These are phyloP conservation scores for Elephantulus edwardii DNA, from an alignment of 2,113 vertebrate genomes.

Conservation along the genomic window DNA sequence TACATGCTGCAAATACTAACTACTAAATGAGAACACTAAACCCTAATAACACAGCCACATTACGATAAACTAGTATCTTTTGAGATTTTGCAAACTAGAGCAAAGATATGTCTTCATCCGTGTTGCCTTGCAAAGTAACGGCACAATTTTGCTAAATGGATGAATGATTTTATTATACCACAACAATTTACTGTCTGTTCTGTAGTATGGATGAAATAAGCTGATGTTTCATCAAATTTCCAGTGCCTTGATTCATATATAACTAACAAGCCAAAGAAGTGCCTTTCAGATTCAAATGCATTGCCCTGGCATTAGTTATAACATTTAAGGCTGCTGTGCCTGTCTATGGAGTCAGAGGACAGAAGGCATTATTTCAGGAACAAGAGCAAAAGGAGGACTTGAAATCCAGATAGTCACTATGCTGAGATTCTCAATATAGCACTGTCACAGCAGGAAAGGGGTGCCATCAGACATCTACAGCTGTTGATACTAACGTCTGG, in stretches of 20 bases:
- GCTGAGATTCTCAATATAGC: not conserved
- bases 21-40: not conserved
- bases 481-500: not conserved
- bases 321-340: slow-evolving; percentile 15
- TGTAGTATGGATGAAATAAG: slow-evolving; percentile 45
- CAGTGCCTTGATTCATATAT: slow-evolving; percentile 35
- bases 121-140: slow-evolving; percentile 40
- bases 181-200: slow-evolving; percentile 65
- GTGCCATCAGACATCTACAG: not conserved
- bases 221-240: slow-evolving; percentile 43
- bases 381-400: not conserved
- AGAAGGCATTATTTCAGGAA: not conserved
- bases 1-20: not conserved
- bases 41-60: not conserved
- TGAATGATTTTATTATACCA: slow-evolving; percentile 39
- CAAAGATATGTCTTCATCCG: not conserved
- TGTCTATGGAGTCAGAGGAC: slow-evolving; percentile 16
- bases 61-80: not conserved
- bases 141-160: slow-evolving; percentile 42
- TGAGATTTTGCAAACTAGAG: slow-evolving; percentile 30
- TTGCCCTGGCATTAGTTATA: slow-evolving; percentile 4
- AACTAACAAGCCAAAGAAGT: slow-evolving; percentile 45
- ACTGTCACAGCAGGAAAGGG: not conserved
- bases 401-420: not conserved
- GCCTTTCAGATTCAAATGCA: slow-evolving; percentile 29